phyloP scores from a whole-genome alignment of 2,113 vertebrate genomes.

The Albula glossodonta region DNA sequence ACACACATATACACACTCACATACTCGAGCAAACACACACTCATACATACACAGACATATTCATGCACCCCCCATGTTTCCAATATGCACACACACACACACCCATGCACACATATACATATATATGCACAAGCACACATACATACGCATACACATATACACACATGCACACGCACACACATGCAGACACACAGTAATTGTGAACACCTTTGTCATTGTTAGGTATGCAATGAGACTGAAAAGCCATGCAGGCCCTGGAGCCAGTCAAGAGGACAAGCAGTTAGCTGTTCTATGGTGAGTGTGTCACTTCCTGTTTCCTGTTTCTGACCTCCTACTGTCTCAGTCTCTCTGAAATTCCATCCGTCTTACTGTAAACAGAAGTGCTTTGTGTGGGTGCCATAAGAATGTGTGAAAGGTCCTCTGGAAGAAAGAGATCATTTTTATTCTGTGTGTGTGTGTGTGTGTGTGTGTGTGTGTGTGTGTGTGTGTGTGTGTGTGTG shows the following conservation, averaged over 20 bases:
- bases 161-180: neutral
- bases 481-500: constrained; percentile 4
- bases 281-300: constrained; percentile 93
- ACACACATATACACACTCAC: no score
- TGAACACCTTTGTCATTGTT: constrained; percentile 41
- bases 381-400: neutral
- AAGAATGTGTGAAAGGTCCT: neutral
- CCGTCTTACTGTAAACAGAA: no score
- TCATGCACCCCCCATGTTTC: no score
- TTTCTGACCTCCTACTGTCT: no score
- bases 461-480: constrained; percentile 20
- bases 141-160: neutral
- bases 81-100: no score
- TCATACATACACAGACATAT: no score
- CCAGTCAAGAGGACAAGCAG: constrained; percentile 91
- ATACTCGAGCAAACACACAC: no score
- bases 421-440: neutral
- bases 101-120: no score
- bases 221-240: constrained; percentile 98
- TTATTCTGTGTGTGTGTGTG: constrained; percentile 7
- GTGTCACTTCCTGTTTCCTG: neutral
- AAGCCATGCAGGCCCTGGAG: constrained; percentile 85
- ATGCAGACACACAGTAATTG: neutral
- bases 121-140: no score
- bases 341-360: no score